Conservation (phyloP, 2,888 invertebrate genomes). For the Globia sparganii region DNA sequence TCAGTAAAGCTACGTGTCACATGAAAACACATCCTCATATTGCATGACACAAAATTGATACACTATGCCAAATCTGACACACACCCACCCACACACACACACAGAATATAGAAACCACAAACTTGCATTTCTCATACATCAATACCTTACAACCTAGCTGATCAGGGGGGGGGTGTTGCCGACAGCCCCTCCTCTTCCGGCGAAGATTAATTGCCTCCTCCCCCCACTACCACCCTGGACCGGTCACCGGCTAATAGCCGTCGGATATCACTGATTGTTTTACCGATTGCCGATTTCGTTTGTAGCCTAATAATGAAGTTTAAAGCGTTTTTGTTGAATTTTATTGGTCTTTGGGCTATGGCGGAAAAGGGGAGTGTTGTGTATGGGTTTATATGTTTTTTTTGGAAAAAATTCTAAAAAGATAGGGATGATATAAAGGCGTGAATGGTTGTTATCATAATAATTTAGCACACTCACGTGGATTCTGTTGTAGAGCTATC, state of each 20-base stretch:
- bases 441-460: not conserved
- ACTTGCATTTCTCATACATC: conserved; percentile 36
- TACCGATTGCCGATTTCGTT: conserved; percentile 64
- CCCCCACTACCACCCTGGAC: conserved; percentile 19
- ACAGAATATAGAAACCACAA: too few relatives aligned
- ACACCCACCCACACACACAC: too few relatives aligned
- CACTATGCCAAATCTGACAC: not conserved
- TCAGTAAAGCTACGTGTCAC: not conserved
- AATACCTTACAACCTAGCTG: conserved; percentile 37
- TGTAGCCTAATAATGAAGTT: conserved; percentile 49
- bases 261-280: conserved; percentile 68
- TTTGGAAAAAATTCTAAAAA: not conserved
- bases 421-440: not conserved
- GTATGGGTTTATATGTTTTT: not conserved
- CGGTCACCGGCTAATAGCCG: conserved; percentile 65
- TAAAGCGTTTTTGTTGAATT: conserved; percentile 31
- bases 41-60: not conserved
- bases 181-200: conserved; percentile 53
- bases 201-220: conserved; percentile 69
- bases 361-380: not conserved
- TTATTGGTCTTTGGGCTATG: not conserved
- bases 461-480: not conserved
- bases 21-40: not conserved
- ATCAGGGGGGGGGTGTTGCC: conserved; percentile 55
- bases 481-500: not conserved